A percentile compares a stretch with the other conserved stretches of the same genome.
Evolutionary conservation across 2,888 invertebrate species (phyloP).

Genomic region (Tiliacea citrago): DNA sequence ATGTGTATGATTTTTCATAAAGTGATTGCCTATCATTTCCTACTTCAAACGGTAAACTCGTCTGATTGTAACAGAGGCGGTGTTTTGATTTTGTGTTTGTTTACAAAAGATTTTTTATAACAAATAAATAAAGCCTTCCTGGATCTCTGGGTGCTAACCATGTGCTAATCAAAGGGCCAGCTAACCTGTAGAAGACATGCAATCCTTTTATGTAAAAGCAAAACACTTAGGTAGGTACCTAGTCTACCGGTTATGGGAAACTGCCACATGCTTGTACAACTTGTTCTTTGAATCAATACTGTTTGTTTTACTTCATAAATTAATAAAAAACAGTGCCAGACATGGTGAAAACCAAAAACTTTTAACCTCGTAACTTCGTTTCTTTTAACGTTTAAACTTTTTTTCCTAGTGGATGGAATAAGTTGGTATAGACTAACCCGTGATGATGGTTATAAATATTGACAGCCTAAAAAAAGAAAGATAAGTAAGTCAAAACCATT

Average conservation of each 20-base stretch:
- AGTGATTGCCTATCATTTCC: conserved; percentile 2
- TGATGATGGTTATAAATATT: not conserved
- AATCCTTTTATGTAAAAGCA: not conserved
- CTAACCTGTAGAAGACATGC: not conserved
- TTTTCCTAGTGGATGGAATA: no score
- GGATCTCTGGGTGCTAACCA: not conserved
- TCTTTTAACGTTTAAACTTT: no score
- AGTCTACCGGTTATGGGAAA: not conserved
- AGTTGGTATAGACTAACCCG: not conserved
- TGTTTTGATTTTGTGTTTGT: not conserved
- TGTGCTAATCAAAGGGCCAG: no score
- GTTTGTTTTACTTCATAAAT: not conserved
- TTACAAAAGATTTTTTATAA: not conserved
- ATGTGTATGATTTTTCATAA: conserved; percentile 40
- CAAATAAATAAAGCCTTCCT: not conserved
- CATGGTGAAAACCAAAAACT: no score
- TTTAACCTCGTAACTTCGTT: no score
- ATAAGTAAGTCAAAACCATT: not conserved
- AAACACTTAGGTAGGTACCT: not conserved
- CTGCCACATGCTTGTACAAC: not conserved
- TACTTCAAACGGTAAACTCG: not conserved
- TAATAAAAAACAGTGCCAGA: not conserved
- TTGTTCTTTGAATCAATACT: not conserved
- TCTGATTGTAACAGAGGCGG: not conserved
- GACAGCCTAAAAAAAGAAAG: not conserved